phyloP scores from a whole-genome alignment of 2,113 vertebrate species.

The Oncorhynchus tshawytscha region DNA sequence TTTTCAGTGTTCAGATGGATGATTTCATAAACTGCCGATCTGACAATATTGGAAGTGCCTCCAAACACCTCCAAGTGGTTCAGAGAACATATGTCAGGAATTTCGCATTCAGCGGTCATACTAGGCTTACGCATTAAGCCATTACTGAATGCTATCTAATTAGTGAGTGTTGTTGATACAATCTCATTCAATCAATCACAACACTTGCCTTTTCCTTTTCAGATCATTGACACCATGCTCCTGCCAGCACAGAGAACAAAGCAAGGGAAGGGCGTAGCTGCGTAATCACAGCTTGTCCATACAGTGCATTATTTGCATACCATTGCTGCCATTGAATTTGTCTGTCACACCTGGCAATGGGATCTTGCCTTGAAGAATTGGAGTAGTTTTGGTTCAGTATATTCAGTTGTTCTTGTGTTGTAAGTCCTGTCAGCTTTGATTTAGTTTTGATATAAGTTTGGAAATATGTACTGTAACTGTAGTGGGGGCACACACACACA shows the following conservation, averaged over 20 bases:
- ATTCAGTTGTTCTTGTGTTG: background rate
- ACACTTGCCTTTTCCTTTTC: slow-evolving; percentile 20
- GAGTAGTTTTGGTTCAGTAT: background rate
- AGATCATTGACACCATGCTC: slow-evolving; percentile 11
- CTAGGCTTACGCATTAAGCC: no score
- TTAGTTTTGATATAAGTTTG: background rate
- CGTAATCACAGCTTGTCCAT: slow-evolving; percentile 9
- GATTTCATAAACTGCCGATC: slow-evolving; percentile 26
- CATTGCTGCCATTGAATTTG: slow-evolving; percentile 4
- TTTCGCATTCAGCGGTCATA: background rate
- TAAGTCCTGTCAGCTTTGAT: background rate
- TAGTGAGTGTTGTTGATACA: slow-evolving; percentile 36
- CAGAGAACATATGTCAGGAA: background rate
- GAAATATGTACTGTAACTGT: background rate
- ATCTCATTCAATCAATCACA: slow-evolving; percentile 40
- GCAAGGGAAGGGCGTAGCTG: slow-evolving; percentile 22
- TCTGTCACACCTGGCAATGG: slow-evolving; percentile 31
- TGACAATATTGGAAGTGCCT: background rate
- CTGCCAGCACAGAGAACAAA: slow-evolving; percentile 36
- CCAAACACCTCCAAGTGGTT: background rate
- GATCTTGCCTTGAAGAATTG: slow-evolving; percentile 11
- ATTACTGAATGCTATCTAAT: slow-evolving; percentile 9
- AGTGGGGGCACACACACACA: background rate
- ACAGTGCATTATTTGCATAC: slow-evolving; percentile 24
- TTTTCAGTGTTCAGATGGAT: slow-evolving; percentile 24